A percentile compares a stretch with the other conserved stretches of the same genome.
Evolutionary conservation across 2,888 invertebrate species (phyloP).

Genomic region (Hermaeophaga mercurialis): DNA sequence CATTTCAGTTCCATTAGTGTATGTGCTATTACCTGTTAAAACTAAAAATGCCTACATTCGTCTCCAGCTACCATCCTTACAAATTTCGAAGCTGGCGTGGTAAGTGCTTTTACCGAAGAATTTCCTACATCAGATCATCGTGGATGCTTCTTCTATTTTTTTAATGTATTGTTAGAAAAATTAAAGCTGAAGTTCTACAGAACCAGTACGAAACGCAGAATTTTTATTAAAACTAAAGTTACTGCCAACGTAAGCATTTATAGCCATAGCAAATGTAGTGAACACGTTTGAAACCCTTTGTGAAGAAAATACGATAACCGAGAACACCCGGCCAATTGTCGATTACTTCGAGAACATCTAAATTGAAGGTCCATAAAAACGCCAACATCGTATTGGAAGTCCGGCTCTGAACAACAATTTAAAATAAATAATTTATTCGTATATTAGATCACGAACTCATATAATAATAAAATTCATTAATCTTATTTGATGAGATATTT

Average conservation of each 20-base stretch:
- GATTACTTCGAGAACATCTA: conserved; percentile 1
- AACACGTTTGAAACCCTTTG: conserved; percentile 8
- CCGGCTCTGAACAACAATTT: conserved; percentile 32
- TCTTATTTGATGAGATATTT: conserved; percentile 38
- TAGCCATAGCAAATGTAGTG: conserved; percentile 1
- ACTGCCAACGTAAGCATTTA: no score
- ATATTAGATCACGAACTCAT: conserved; percentile 39
- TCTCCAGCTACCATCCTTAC: neutral
- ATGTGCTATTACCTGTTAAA: no score
- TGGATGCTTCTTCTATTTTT: conserved; percentile 4
- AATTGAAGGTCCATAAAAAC: neutral
- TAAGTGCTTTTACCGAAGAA: neutral
- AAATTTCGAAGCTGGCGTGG: neutral
- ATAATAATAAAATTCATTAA: conserved; percentile 40
- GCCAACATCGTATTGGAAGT: no score
- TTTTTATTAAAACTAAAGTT: no score
- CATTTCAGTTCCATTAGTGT: neutral
- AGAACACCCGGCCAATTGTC: neutral
- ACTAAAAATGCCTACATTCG: neutral
- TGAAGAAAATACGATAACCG: neutral
- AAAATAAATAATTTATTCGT: conserved; percentile 39
- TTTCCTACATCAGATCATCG: neutral
- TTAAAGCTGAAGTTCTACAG: neutral
- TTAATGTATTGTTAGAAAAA: neutral
- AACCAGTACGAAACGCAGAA: conserved; percentile 2